Conservation (phyloP, 2,888 invertebrate species). For the Pachydiplax longipennis region DNA sequence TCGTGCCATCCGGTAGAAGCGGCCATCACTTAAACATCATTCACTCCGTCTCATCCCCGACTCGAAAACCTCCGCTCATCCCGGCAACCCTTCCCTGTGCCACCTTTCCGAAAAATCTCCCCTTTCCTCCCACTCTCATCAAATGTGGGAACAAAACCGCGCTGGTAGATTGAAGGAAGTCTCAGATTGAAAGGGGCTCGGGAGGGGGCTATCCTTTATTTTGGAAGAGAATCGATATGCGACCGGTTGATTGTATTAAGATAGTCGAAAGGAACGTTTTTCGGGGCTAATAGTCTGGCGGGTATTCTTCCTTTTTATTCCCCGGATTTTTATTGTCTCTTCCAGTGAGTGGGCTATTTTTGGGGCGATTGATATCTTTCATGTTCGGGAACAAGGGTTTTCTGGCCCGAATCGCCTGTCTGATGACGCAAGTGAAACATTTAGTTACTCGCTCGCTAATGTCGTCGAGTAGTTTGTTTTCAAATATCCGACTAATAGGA, state of each 20-base stretch:
- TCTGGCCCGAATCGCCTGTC: background rate
- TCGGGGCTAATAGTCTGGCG: background rate
- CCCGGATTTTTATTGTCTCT: background rate
- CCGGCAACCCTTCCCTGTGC: too few relatives aligned
- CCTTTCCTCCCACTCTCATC: constrained; percentile 16
- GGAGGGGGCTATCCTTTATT: background rate
- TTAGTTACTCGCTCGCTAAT: too few relatives aligned
- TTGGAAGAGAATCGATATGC: background rate
- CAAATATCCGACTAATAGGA: too few relatives aligned
- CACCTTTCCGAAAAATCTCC: background rate
- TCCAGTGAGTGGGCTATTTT: background rate
- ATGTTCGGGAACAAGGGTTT: background rate
- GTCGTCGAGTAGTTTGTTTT: too few relatives aligned
- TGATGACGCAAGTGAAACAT: too few relatives aligned
- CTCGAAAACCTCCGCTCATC: background rate
- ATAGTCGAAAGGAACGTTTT: background rate
- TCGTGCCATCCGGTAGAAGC: constrained; percentile 5
- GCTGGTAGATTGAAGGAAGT: background rate
- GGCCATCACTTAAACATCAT: constrained; percentile 20
- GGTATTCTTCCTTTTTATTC: background rate
- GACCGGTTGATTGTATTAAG: constrained; percentile 16
- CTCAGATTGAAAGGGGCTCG: background rate
- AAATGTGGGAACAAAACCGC: constrained; percentile 27
- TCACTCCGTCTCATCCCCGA: background rate
- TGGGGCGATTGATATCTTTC: background rate